Evolutionary conservation across 2,113 vertebrate genomes (phyloP).

Genomic region (Excalfactoria chinensis): DNA sequence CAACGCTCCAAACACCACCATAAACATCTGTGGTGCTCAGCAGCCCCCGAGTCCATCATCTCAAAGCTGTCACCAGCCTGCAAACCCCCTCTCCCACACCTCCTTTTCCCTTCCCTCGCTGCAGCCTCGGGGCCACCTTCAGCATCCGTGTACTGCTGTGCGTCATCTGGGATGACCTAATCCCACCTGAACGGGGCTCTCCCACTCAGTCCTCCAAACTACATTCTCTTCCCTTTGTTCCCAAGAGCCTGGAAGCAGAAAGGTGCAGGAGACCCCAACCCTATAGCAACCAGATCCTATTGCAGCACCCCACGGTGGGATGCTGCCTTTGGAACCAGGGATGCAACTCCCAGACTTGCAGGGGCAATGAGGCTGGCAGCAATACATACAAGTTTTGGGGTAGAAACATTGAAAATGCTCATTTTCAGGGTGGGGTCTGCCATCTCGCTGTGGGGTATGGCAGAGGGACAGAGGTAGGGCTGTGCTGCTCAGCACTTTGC

Average conservation of each 20-base stretch:
- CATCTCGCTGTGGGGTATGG: background rate
- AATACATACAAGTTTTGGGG: background rate
- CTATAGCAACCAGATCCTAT: background rate
- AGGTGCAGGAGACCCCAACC: background rate
- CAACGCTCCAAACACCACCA: background rate
- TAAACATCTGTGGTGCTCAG: background rate
- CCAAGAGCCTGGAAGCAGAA: background rate
- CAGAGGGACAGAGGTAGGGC: background rate
- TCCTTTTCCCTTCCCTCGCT: background rate
- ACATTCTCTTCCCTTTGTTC: background rate
- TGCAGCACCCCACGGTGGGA: background rate
- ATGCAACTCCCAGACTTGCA: rapidly evolving
- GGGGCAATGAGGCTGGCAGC: rapidly evolving
- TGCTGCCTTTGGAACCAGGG: too few relatives aligned
- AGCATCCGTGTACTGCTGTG: background rate
- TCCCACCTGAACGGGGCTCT: background rate
- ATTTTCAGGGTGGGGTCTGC: background rate
- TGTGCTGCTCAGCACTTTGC: background rate
- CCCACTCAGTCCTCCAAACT: background rate
- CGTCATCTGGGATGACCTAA: background rate
- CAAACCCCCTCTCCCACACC: background rate
- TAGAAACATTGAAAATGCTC: rapidly evolving
- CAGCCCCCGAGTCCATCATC: background rate
- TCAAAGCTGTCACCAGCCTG: background rate
- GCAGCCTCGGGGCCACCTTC: background rate